Percentiles rank a stretch among this genome's conserved stretches.
Evolutionary conservation across 2,797 vertebrate species (phyloP).

Genomic region (Ispidina picta): DNA sequence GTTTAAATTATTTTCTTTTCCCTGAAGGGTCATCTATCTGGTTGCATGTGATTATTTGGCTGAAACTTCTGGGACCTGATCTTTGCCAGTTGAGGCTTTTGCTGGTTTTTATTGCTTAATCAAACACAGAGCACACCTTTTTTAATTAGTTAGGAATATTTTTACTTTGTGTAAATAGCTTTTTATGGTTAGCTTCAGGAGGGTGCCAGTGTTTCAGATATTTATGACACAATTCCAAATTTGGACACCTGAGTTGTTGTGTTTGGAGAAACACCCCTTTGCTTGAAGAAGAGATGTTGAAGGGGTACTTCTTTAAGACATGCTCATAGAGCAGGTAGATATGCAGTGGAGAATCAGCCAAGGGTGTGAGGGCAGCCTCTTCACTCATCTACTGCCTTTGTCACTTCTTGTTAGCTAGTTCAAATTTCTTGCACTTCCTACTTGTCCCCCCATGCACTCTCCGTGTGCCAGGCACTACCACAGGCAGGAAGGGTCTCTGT

Average conservation of each 20-base stretch:
- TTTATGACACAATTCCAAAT: slow-evolving; percentile 13
- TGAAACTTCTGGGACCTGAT: neutral
- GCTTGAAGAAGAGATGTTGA: neutral
- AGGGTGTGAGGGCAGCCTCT: neutral
- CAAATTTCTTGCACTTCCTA: neutral
- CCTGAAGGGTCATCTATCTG: neutral
- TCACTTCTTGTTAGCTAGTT: neutral
- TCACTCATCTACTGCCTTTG: neutral
- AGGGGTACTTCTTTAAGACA: neutral
- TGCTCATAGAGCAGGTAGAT: neutral
- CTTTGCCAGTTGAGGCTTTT: neutral
- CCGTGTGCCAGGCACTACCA: neutral
- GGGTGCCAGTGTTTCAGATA: neutral
- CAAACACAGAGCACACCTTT: neutral
- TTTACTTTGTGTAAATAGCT: neutral
- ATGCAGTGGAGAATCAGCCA: neutral
- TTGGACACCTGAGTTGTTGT: slow-evolving; percentile 34
- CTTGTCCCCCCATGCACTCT: neutral
- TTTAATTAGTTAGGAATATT: neutral
- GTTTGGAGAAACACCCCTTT: slow-evolving; percentile 24
- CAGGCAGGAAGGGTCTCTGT: neutral
- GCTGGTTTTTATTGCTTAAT: neutral
- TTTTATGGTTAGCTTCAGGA: slow-evolving; percentile 26
- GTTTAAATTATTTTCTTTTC: neutral
- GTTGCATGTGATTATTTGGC: neutral